These are phyloP conservation scores for Tetramorium simillimum DNA, from an alignment of 1,140 invertebrate genomes.

Conservation along the genomic window DNA sequence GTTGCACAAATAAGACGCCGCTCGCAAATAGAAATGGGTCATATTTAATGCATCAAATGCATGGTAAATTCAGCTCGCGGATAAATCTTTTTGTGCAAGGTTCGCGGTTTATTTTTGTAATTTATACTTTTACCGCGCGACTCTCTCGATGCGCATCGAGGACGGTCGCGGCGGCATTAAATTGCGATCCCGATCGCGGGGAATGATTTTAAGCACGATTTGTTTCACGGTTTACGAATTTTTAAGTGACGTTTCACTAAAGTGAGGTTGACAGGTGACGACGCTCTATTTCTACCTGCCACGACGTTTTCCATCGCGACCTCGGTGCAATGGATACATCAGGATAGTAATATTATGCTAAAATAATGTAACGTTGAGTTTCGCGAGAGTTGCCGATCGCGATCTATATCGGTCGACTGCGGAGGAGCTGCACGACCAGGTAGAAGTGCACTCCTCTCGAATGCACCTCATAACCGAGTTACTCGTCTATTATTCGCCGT, in stretches of 20 bases:
- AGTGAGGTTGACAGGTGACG: not conserved
- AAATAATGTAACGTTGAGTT: conserved; percentile 27
- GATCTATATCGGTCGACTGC: conserved; percentile 7
- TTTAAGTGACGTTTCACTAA: not conserved
- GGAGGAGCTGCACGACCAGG: not conserved
- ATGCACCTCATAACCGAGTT: conserved; percentile 35
- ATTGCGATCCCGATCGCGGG: not conserved
- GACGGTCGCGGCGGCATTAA: not conserved
- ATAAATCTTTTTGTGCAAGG: conserved; percentile 3
- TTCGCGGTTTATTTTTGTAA: conserved; percentile 1
- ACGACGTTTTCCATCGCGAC: not conserved
- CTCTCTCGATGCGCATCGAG: not conserved
- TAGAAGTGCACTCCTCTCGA: conserved; percentile 9
- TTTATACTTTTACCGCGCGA: conserved; percentile 7
- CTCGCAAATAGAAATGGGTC: not conserved
- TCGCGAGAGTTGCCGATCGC: not conserved
- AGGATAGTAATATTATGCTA: conserved; percentile 14
- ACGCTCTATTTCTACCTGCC: not conserved
- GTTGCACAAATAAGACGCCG: not conserved
- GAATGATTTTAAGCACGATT: conserved; percentile 7
- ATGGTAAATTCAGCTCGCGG: not conserved
- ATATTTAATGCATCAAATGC: conserved; percentile 8
- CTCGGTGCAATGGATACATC: not conserved
- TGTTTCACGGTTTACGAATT: not conserved
- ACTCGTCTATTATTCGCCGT: conserved; percentile 26